phyloP scores from a whole-genome alignment of 1,140 invertebrate genomes.

The Drosophila rufa region DNA sequence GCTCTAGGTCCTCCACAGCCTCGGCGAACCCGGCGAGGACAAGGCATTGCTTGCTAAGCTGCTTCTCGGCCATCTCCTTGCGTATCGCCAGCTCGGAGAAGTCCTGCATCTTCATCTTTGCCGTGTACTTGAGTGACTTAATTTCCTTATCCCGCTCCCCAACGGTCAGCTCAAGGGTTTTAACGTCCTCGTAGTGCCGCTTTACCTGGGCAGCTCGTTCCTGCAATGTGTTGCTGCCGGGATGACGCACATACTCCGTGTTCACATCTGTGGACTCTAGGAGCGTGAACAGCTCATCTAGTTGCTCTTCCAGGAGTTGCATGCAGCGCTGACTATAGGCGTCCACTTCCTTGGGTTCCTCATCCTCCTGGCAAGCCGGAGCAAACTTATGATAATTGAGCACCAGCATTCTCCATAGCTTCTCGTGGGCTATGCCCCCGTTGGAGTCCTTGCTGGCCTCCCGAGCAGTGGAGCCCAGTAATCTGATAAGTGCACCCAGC shows the following conservation, averaged over 20 bases:
- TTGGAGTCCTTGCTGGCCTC: conserved; percentile 83
- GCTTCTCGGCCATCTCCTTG: conserved; percentile 96
- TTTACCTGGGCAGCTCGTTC: conserved; percentile 92
- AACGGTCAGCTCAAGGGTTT: conserved; percentile 92
- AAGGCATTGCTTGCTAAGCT: conserved; percentile 91
- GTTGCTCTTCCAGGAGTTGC: conserved; percentile 86
- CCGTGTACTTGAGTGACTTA: conserved; percentile 91
- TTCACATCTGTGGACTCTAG: conserved; percentile 90
- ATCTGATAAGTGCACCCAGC: conserved; percentile 87
- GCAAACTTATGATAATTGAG: conserved; percentile 70
- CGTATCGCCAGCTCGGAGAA: conserved; percentile 96
- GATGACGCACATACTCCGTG: conserved; percentile 86
- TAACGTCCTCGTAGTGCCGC: conserved; percentile 95
- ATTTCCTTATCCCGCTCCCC: conserved; percentile 95
- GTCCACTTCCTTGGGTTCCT: conserved; percentile 90
- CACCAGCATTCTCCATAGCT: conserved; percentile 73
- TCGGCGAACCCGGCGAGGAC: conserved; percentile 58
- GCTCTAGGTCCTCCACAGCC: conserved; percentile 67
- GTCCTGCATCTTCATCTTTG: conserved; percentile 97
- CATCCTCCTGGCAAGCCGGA: conserved; percentile 87
- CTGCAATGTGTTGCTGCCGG: conserved; percentile 89
- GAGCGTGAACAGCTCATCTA: conserved; percentile 89
- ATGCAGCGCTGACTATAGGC: conserved; percentile 89
- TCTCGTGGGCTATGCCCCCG: conserved; percentile 74
- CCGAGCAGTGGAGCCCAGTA: conserved; percentile 88